Evolutionary conservation across 1,140 invertebrate species (phyloP).

Genomic region (Melanaphis sacchari): DNA sequence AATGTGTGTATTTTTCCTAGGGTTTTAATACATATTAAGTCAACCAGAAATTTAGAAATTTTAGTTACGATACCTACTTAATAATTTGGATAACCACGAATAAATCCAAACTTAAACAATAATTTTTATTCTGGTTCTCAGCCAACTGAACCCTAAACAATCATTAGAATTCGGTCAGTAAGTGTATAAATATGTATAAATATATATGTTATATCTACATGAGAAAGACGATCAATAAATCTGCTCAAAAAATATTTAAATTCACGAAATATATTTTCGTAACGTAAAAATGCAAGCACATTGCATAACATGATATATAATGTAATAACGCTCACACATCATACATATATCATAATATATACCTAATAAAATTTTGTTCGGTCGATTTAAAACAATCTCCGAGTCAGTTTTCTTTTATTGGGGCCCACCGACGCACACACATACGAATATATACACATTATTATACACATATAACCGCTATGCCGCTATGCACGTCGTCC

Average conservation of each 20-base stretch:
- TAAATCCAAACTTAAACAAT: neutral
- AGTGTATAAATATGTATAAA: neutral
- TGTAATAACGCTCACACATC: neutral
- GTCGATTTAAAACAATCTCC: conserved; percentile 36
- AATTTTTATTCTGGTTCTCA: neutral
- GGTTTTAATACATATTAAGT: neutral
- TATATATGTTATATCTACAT: neutral
- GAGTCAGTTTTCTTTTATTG: neutral
- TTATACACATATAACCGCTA: neutral
- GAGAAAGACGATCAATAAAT: neutral
- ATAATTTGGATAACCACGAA: neutral
- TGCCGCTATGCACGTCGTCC: neutral
- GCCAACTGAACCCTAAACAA: neutral
- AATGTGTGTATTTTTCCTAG: neutral
- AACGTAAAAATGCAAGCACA: neutral
- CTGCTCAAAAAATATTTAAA: neutral
- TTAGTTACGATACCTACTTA: neutral
- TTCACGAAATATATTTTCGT: neutral
- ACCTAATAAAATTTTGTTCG: neutral
- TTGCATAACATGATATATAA: neutral
- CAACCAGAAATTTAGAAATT: neutral
- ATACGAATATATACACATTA: neutral
- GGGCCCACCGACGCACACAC: neutral
- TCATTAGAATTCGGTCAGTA: neutral
- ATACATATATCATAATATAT: neutral